phyloP scores from a whole-genome alignment of 2,113 vertebrate genomes.

The Loxodonta africana region DNA sequence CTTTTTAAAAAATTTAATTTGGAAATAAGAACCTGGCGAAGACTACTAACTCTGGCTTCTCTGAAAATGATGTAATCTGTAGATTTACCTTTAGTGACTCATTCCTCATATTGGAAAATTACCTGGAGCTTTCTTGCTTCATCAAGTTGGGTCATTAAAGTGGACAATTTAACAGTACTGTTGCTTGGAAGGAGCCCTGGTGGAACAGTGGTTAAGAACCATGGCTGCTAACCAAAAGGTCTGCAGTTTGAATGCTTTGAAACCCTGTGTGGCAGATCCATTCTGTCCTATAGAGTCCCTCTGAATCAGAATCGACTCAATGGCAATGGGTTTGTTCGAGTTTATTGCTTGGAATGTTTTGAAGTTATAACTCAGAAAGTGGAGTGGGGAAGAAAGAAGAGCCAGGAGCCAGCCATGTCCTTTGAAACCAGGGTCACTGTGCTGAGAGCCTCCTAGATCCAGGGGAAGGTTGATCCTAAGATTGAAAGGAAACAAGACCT shows the following conservation, averaged over 20 bases:
- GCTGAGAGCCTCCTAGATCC: too few relatives aligned
- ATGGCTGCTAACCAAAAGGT: too few relatives aligned
- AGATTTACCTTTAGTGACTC: neutral
- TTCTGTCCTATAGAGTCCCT: too few relatives aligned
- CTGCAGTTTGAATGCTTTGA: too few relatives aligned
- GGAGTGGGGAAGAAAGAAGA: neutral
- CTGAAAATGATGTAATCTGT: neutral
- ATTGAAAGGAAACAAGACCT: too few relatives aligned
- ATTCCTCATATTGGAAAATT: constrained; percentile 33
- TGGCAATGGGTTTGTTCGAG: neutral
- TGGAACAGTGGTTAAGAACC: too few relatives aligned
- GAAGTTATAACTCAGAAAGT: neutral
- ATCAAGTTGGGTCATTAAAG: neutral
- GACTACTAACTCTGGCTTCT: neutral
- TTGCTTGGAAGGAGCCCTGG: neutral
- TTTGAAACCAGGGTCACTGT: too few relatives aligned
- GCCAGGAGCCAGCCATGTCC: too few relatives aligned
- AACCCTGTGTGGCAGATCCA: too few relatives aligned
- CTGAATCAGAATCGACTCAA: neutral
- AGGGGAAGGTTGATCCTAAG: too few relatives aligned
- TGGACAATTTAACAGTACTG: neutral
- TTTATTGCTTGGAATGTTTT: constrained; percentile 24
- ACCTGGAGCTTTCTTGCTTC: neutral
- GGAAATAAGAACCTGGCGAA: neutral
- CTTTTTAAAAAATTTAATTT: neutral